These are phyloP conservation scores for Ovis aries DNA, from an alignment of 2,113 vertebrate species.

Conservation along the genomic window ARS-UI_Ramb_v3.0 NC_056058.1:28571001-28571500, in stretches of 20 bases:
- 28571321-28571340: not conserved
- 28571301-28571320: not conserved
- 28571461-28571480: no score
- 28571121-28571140: not conserved
- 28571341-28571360: not conserved
- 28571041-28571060: not conserved
- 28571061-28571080: not conserved
- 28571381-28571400: not conserved
- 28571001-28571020: not conserved
- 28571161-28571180: not conserved
- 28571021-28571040: not conserved
- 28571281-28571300: not conserved
- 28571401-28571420: not conserved
- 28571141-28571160: not conserved
- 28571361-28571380: not conserved
- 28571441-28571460: no score
- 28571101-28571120: not conserved
- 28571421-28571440: not conserved
- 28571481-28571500: not conserved
- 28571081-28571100: not conserved
- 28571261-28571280: not conserved
- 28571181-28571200: not conserved
- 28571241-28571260: not conserved
- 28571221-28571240: not conserved
- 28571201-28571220: not conserved